phyloP scores from a whole-genome alignment of 2,888 invertebrate species.

The Sceliomorpha sp. region DNA sequence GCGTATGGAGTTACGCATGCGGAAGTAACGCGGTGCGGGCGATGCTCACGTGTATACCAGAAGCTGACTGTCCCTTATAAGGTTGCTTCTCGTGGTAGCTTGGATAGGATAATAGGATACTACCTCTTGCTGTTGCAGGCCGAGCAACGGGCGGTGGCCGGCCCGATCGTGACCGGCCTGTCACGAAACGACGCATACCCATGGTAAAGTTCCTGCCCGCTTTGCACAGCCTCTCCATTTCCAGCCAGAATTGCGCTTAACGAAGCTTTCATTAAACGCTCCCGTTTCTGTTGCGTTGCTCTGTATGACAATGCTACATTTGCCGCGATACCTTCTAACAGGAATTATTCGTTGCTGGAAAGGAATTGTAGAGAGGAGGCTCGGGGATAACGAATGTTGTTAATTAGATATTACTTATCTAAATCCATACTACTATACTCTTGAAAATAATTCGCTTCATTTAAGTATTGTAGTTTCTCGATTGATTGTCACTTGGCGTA shows the following conservation, averaged over 20 bases:
- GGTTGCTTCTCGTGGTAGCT: conserved; percentile 65
- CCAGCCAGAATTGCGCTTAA: conserved; percentile 35
- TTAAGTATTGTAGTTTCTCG: too few relatives aligned
- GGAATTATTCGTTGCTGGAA: too few relatives aligned
- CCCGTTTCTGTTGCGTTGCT: background rate
- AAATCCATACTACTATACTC: too few relatives aligned
- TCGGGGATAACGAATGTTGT: too few relatives aligned
- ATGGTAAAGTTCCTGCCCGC: conserved; percentile 37
- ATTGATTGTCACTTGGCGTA: too few relatives aligned
- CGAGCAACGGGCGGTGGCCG: conserved; percentile 68
- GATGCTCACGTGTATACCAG: conserved; percentile 57
- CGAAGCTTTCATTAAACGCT: conserved; percentile 44
- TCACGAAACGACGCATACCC: conserved; percentile 63
- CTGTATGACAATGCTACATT: background rate
- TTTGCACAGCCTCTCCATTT: conserved; percentile 27
- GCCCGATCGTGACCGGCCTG: conserved; percentile 71
- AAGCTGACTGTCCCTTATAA: conserved; percentile 67
- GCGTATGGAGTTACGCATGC: too few relatives aligned
- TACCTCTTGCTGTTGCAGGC: conserved; percentile 64
- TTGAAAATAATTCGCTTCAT: too few relatives aligned
- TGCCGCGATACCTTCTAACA: too few relatives aligned
- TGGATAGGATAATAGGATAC: conserved; percentile 73
- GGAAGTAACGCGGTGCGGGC: conserved; percentile 32
- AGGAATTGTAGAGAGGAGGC: too few relatives aligned
- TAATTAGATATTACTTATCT: too few relatives aligned